Percentiles rank a stretch among this genome's conserved stretches.
These are phyloP conservation scores for Piezodorus guildinii DNA, from an alignment of 1,140 invertebrate genomes.

Conservation along the genomic window DNA sequence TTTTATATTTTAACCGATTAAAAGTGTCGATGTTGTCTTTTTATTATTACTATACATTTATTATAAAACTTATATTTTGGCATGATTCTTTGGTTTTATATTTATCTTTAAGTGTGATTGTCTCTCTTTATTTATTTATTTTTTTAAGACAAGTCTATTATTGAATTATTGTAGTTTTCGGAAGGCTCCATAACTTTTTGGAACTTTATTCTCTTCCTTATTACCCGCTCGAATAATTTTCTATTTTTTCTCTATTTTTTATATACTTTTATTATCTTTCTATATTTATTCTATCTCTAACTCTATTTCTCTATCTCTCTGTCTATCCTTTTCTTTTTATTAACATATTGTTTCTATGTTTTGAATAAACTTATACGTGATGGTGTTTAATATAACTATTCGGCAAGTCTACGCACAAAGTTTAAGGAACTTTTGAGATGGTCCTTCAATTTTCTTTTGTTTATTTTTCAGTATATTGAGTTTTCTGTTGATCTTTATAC, in stretches of 20 bases:
- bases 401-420: conserved; percentile 31
- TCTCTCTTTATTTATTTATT: conserved; percentile 16
- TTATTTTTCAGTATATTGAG: conserved; percentile 21
- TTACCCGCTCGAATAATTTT: conserved; percentile 22
- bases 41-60: conserved; percentile 13
- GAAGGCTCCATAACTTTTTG: conserved; percentile 15
- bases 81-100: conserved; percentile 22
- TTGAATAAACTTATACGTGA: conserved; percentile 7
- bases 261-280: conserved; percentile 25
- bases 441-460: conserved; percentile 54
- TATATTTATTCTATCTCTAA: conserved; percentile 19
- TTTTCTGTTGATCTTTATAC: conserved; percentile 21
- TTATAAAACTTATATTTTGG: conserved; percentile 13
- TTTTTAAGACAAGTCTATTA: conserved; percentile 5
- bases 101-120: conserved; percentile 22
- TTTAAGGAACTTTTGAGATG: conserved; percentile 94
- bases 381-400: conserved; percentile 2
- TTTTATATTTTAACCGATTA: conserved; percentile 15
- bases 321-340: conserved; percentile 11
- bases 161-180: conserved; percentile 1
- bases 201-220: conserved; percentile 21
- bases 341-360: conserved; percentile 14
- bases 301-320: conserved; percentile 4
- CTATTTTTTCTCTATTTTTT: conserved; percentile 25
- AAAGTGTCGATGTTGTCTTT: conserved; percentile 17